Conservation (phyloP, 2,113 vertebrate species). For the Pituophis catenifer region DNA sequence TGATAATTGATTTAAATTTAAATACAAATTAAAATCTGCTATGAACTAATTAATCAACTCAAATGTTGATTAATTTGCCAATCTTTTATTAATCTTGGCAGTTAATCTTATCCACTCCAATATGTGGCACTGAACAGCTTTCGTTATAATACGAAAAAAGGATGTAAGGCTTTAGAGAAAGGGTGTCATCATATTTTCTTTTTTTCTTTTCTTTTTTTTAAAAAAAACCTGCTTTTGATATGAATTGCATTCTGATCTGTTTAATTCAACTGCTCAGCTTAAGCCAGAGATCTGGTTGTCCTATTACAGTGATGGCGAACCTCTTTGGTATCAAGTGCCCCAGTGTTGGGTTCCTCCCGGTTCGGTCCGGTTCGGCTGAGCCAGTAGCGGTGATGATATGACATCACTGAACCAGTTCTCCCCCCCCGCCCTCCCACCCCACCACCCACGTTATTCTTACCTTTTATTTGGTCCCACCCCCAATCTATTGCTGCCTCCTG, state of each 20-base stretch:
- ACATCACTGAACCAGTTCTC: too few species aligned
- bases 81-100: background rate
- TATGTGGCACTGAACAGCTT: background rate
- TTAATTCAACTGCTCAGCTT: background rate
- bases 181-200: background rate
- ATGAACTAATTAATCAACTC: background rate
- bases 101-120: background rate
- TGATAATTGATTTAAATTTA: background rate
- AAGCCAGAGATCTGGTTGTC: background rate
- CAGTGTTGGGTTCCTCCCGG: too few species aligned
- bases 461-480: too few species aligned
- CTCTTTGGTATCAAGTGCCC: too few species aligned
- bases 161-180: background rate
- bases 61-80: background rate
- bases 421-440: too few species aligned
- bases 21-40: background rate
- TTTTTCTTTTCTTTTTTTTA: accelerated
- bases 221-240: background rate
- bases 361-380: too few species aligned
- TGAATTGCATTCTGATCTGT: background rate
- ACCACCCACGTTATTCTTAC: too few species aligned
- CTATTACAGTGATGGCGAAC: background rate
- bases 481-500: too few species aligned
- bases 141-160: background rate
- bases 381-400: too few species aligned